phyloP scores from a whole-genome alignment of 2,113 vertebrate genomes.

The Forbesichthys papilliferus region DNA sequence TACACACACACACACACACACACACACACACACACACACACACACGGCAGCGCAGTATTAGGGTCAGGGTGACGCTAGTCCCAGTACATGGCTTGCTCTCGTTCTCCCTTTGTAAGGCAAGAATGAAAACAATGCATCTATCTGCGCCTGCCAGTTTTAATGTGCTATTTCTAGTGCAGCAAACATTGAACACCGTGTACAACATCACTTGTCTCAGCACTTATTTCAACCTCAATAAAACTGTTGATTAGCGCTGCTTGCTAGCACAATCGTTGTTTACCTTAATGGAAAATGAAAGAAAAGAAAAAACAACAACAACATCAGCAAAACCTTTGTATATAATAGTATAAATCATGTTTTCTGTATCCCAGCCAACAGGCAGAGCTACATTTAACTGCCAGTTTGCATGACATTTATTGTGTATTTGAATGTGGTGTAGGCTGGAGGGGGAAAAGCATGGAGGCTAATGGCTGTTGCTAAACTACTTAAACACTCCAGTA shows the following conservation, averaged over 20 bases:
- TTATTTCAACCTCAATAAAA: neutral
- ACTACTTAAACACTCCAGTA: neutral
- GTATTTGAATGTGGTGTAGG: neutral
- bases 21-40: neutral
- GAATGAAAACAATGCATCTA: slow-evolving; percentile 4
- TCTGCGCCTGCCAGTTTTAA: neutral
- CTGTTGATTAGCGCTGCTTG: neutral
- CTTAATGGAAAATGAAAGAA: neutral
- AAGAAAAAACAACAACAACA: neutral
- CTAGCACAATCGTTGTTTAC: neutral
- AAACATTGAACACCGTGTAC: neutral
- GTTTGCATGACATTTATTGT: neutral
- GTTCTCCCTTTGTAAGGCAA: neutral
- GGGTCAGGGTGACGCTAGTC: slow-evolving; percentile 30
- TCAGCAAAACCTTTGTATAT: neutral
- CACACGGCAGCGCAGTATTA: slow-evolving; percentile 20
- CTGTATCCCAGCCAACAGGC: neutral
- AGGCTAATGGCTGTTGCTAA: neutral
- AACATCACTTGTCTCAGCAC: neutral
- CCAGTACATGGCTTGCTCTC: slow-evolving; percentile 1
- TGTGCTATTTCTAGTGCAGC: neutral
- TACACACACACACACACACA: neutral
- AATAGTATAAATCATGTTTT: neutral
- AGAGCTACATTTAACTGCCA: neutral
- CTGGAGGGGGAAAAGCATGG: neutral